Evolutionary conservation across 2,797 vertebrate species (phyloP), one percentile per base, ranked within the genome.

Genomic region (Falco rusticolus): DNA sequence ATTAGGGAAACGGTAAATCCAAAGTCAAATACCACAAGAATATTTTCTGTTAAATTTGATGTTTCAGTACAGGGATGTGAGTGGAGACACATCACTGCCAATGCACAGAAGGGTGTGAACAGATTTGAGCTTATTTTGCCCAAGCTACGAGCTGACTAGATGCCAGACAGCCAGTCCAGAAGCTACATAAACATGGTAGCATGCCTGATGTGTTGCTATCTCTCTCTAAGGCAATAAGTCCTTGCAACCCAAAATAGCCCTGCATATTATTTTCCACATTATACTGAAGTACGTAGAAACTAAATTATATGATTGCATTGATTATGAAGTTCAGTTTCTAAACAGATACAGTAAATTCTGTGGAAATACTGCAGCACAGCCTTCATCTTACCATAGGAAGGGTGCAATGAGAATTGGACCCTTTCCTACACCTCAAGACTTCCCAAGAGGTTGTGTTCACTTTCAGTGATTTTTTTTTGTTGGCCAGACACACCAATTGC

Each of bases 51-150:
- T 69, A 41, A 33, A 66, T 54, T 29, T 3, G 2, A 26, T 89
- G 25, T 76, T 87, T 90, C 63, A 33, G 10, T 21, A 66, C 12
- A 34, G 33, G 28, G 19, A 66, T 84, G 18, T 22, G 39, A 68
- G 54, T 17, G 28, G 54, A 92, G 80, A 84, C 7, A 69, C 28
- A 75, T 63, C 39, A 39, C 34, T 80, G 70, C 43, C 64, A 87
- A 39, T 60, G 78, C 71, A 84, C 48, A 84, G 84, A 93, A 90
- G n/a, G 48, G 8, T 79, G 31, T 74, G 78, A 95, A 77, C 56
- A 96, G 75, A 57, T 95, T 60, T 93, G 78, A 77, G 80, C 68
- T 79, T 69, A 45, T 54, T 95, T 91, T 93, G 41, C 37, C 34
- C 64, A 70, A 66, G 69, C 21, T 69, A 39, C 29, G 48, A 77